phyloP scores from a whole-genome alignment of 37 sponge, comb jelly and placozoan genomes.

The Crambe crambe region DNA sequence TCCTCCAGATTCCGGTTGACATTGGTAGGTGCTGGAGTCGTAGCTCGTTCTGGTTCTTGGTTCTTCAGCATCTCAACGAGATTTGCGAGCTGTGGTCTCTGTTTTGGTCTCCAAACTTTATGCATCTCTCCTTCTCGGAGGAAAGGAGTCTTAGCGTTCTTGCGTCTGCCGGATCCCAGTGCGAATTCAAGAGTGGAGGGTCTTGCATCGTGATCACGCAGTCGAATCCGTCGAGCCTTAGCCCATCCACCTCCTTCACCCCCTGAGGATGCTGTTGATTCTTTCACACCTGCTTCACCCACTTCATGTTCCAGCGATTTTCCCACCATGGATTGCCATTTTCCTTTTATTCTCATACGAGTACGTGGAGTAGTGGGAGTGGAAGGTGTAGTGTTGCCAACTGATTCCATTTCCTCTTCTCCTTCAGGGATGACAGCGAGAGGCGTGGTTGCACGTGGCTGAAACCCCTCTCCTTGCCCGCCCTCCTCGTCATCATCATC shows the following conservation, averaged over 20 bases:
- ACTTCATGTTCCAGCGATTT: background rate
- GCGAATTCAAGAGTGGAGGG: background rate
- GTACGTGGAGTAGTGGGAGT: background rate
- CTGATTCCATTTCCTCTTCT: background rate
- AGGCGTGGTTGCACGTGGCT: background rate
- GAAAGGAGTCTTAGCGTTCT: background rate
- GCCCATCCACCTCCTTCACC: background rate
- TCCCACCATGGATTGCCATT: background rate
- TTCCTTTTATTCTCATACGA: background rate
- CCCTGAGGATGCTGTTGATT: background rate
- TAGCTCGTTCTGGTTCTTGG: background rate
- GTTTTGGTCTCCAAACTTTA: conserved; percentile 38
- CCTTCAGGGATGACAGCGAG: background rate
- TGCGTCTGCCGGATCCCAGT: background rate
- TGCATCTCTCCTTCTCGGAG: conserved; percentile 39
- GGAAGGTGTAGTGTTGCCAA: background rate
- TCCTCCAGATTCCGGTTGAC: background rate
- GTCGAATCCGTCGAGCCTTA: background rate
- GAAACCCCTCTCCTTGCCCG: background rate
- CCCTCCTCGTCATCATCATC: background rate
- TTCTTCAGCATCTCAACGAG: background rate
- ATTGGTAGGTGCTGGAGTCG: background rate
- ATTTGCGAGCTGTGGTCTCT: conserved; percentile 3
- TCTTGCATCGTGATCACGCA: background rate
- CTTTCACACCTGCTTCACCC: conserved; percentile 3